Evolutionary conservation across 1,140 invertebrate genomes (phyloP).

Genomic region (Pentalonia nigronervosa): DNA sequence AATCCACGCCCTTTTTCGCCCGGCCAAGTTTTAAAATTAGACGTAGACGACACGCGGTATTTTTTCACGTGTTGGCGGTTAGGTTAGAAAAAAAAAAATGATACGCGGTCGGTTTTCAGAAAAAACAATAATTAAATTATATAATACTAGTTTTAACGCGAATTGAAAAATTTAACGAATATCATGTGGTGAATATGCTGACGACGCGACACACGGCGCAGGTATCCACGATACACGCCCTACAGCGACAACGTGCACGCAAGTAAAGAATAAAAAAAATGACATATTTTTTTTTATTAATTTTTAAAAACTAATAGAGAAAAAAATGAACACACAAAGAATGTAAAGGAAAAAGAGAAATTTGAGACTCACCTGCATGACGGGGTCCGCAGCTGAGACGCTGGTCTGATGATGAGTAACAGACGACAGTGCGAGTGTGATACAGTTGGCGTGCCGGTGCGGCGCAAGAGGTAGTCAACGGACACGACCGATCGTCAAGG

Average conservation of each 20-base stretch:
- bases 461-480: conserved; percentile 1
- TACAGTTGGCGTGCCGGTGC: neutral
- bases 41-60: neutral
- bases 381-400: neutral
- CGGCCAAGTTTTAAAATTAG: neutral
- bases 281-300: neutral
- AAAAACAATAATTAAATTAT: neutral
- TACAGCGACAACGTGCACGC: neutral
- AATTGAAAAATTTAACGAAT: neutral
- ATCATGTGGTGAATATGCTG: neutral
- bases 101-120: neutral
- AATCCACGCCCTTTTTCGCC: neutral
- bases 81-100: neutral
- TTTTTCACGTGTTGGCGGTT: neutral
- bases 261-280: neutral
- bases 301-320: neutral
- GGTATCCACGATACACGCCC: neutral
- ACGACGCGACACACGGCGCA: neutral
- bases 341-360: neutral
- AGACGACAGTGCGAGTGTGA: neutral
- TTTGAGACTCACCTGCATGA: conserved; percentile 7
- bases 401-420: neutral
- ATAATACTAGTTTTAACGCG: neutral
- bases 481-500: conserved; percentile 32
- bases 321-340: neutral